Percentiles rank a stretch among this genome's conserved stretches.
Evolutionary conservation across 1,140 invertebrate species (phyloP).

Genomic region (Muscidifurax raptorellus): DNA sequence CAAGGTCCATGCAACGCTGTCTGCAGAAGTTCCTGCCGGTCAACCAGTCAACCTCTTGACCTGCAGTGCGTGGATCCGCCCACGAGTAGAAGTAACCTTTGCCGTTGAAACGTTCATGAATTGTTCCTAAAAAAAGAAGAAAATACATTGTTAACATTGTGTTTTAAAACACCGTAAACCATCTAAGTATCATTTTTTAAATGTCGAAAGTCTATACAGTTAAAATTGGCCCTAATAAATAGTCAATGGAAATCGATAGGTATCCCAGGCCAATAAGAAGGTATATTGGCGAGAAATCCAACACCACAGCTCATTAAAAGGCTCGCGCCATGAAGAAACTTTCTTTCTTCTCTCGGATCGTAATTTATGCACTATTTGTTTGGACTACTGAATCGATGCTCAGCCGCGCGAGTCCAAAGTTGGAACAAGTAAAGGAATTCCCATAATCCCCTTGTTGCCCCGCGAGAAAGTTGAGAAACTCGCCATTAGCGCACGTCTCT

Average conservation of each 20-base stretch:
- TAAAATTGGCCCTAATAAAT: too few species aligned
- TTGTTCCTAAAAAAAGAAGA: constrained; percentile 67
- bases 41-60: constrained; percentile 88
- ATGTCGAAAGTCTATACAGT: too few species aligned
- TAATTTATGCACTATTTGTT: background rate
- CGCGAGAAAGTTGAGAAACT: background rate
- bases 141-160: background rate
- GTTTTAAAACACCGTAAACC: too few species aligned
- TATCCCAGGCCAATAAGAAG: too few species aligned
- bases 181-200: background rate
- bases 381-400: background rate
- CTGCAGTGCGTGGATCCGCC: constrained; percentile 83
- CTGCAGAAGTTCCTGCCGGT: constrained; percentile 88
- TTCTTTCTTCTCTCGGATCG: background rate
- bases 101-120: constrained; percentile 76
- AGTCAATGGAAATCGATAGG: background rate
- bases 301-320: too few species aligned
- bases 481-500: background rate
- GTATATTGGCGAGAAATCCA: too few species aligned
- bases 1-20: constrained; percentile 89
- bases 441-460: background rate
- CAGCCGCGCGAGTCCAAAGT: background rate
- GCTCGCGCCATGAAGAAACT: background rate
- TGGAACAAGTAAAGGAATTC: background rate
- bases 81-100: constrained; percentile 91